phyloP scores from a whole-genome alignment of 1,140 invertebrate species.

The Eciton burchellii region DNA sequence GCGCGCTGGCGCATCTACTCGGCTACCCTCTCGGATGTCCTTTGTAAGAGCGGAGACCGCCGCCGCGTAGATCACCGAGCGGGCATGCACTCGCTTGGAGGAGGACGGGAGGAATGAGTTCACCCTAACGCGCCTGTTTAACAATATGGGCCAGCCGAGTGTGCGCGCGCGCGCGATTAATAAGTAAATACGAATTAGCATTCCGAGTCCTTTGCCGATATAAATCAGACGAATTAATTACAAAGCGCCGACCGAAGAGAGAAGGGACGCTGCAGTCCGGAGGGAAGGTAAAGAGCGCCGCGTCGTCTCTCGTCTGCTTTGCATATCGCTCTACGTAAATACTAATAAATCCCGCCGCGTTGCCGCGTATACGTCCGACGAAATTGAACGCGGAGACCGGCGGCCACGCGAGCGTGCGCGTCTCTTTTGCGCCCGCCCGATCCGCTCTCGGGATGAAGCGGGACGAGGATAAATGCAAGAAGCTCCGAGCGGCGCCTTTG shows the following conservation, averaged over 20 bases:
- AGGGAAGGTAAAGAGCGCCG: conserved; percentile 68
- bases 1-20: conserved; percentile 66
- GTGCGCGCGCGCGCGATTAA: conserved; percentile 76
- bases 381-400: conserved; percentile 56
- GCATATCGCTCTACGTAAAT: conserved; percentile 78
- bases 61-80: conserved; percentile 34
- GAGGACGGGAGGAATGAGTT: neutral
- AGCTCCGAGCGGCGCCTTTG: conserved; percentile 6
- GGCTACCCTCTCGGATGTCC: conserved; percentile 69
- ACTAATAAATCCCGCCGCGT: conserved; percentile 75
- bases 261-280: conserved; percentile 26
- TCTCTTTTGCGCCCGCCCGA: conserved; percentile 16
- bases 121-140: conserved; percentile 59
- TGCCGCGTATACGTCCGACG: conserved; percentile 53
- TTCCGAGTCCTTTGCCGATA: conserved; percentile 77
- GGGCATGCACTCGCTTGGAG: conserved; percentile 1
- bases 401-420: conserved; percentile 31
- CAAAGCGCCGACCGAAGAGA: conserved; percentile 23
- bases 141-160: conserved; percentile 70
- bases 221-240: conserved; percentile 82
- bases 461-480: conserved; percentile 5
- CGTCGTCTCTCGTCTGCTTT: conserved; percentile 59
- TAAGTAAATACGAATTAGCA: conserved; percentile 82
- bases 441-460: conserved; percentile 1
- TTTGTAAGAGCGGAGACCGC: conserved; percentile 71